Evolutionary conservation across 2,888 invertebrate species (phyloP), one percentile per base, ranked within the genome.

Genomic region (Andrena camellia): DNA sequence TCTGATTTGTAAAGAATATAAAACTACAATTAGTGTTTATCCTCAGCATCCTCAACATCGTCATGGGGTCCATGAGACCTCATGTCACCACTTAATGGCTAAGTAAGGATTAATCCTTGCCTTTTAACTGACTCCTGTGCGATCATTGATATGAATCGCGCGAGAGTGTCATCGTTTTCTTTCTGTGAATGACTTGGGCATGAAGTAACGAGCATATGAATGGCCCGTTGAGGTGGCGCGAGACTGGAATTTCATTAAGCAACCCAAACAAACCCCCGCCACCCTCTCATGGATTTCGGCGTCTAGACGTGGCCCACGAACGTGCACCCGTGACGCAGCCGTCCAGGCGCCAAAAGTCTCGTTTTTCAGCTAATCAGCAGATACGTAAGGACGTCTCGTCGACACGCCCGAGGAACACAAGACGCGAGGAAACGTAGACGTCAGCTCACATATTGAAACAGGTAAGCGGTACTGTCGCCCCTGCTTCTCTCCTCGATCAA

Each of bases 291-390:
- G 54, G 48, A 17, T 50, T 35, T 26, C 20, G 50, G 13, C 57
- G 54, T 77, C 54, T 63, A 68, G 33, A 68, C 48, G 31, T 29
- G 52, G 42, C 59, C 67, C 57, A 67, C 60, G 62, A 52, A 70
- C 67, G 62, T 83, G 66, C 79, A 71, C 20, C 33, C 50, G 7
- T 23, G 50, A 64, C 60, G 23, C 59, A 79, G 78, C 60, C 73
- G 20, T 26, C 68, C 63, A 82, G 86, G 79, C 85, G 84, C 82
- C 88, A 88, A 85, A 88, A 66, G 59, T 84, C 73, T 75, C 80
- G 68, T 79, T 86, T 87, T 84, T 79, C 87, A 84, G 85, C 82
- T 86, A 80, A 88, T 86, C 85, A 84, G 78, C 74, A 70, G 64
- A 86, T 81, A 77, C 66, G 78, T 78, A 78, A 78, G 79, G 74